Evolutionary conservation across 2,888 invertebrate species (phyloP), one percentile per base, ranked within the genome.

Genomic region (Drosophila maculinotata): DNA sequence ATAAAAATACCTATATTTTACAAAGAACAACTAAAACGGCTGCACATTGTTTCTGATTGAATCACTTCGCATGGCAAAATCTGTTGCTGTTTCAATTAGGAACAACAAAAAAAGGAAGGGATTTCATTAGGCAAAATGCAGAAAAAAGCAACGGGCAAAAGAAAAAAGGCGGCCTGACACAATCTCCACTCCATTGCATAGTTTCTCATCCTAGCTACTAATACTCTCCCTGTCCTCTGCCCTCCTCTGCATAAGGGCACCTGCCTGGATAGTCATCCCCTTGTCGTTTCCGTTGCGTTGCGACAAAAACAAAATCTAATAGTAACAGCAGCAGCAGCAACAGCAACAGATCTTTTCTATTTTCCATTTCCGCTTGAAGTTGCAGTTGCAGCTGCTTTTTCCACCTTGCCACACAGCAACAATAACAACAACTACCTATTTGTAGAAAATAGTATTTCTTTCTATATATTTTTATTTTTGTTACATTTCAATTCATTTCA

Each of bases 361-460:
- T 85, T 69, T 64, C 64, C 57, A 83, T 79, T 83, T 86, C 86
- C 86, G 65, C 60, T 69, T 68, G 39, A 79, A 71, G 79, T 75
- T 80, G 58, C 60, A 56, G 60, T 52, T 71, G 76, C 76, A 60
- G 39, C 52, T 69, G 36, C 44, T 35, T 54, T 66, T 62, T 57
- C 63, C 58, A 63, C 42, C 54, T 73, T 76, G 76, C 51, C 62
- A 59, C 58, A 72, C 67, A 58, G 23, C 51, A 53, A 42, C 51
- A 58, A 14, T 10, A 30, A 45, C 64, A 59, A 28, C 35, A 31
- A 31, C 53, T 30, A 42, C 30, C 31, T 44, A 48, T 20, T 51
- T 71, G 58, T 64, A 66, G 72, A 44, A 76, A 72, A 67, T 56
- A 77, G 48, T 67, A 63, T 77, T 73, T 58, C 33, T 63, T 73